Base-by-base conservation (phyloP, 2,888 invertebrate species). In the Drosophila neonasuta region DNA sequence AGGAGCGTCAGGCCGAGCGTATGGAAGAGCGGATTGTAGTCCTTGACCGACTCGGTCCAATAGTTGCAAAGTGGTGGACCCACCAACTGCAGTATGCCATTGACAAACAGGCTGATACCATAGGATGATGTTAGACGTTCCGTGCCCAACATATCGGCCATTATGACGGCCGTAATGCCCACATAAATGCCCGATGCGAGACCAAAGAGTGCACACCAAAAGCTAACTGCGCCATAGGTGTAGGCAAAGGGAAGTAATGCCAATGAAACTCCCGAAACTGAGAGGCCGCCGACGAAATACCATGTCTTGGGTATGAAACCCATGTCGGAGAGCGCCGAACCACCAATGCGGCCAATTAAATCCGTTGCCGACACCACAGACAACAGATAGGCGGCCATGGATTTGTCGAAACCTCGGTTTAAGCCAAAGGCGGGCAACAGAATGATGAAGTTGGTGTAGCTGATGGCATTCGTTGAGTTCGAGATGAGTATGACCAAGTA, bases 371-470 rank as follows among this genome's bases (percentile, higher is more conserved):
- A 96, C 9, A 97, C 96, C 65, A 95, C 94, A 0, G 96, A 96
- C 8, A 97, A 89, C 24, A 97, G 89, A 75, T 95, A 93, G 6
- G 96, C 95, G 0, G 95, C 94, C 58, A 93, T 91, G 0, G 93
- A 92, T 80, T 95, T 95, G 87, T 95, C 94, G 82, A 95, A 96
- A 0, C 93, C 93, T 52, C 95, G 91, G 29, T 93, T 92, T 6
- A 93, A 90, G 0, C 96, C 96, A 86, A 96, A 96, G 0, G 94
- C 93, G 5, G 97, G 96, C 17, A 97, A 92, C 15, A 96, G 88
- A 52, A 97, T 96, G 1, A 96, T 94, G 77, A 97, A 96, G 87
- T 97, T 97, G 0, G 96, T 96, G 81, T 96, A 96, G 66, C 96
- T 95, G 52, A 97, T 95, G 0, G 96, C 97, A 71, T 95, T 96